Base-by-base conservation (phyloP, 2,888 invertebrate genomes). In the Pardosa pseudoannulata region DNA sequence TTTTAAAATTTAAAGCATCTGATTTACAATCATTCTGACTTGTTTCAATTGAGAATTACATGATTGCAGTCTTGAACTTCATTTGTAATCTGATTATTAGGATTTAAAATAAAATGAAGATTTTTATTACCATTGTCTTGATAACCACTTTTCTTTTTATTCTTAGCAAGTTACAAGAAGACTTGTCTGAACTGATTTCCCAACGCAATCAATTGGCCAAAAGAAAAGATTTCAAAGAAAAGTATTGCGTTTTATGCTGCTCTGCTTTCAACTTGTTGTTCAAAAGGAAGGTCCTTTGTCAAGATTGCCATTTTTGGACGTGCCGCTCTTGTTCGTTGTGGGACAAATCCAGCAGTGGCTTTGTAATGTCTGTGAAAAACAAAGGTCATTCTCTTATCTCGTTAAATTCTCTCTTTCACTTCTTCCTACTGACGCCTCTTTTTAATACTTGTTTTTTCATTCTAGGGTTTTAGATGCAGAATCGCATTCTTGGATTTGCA, bases 271-370 rank as follows among this genome's bases (percentile, higher is more conserved):
- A 91, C 39, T 89, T 91, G 70, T 89, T 91, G 23, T 91, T 91
- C 87, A 91, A 91, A 80, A 90, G 91, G n/a, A 90, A 90, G 73
- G 90, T 90, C 72, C 83, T 89, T 7, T 92, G 92, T 88, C 83
- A 88, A 36, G 76, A 79, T 16, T 92, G 92, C 88, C 82, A 90
- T 1, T 90, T 90, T 56, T 90, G 89, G 86, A 90, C 92, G 71
- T 92, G 92, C 89, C 90, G 91, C 72, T 89, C 89, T 23, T 92
- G 92, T 88, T 89, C 90, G 11, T 73, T 86, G 27, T 91, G 90
- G 79, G 89, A 90, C 46, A 86, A 89, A 5, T 87, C 89, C 16
- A 91, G 70, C 89, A 89, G 0, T 91, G 91, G 88, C 87, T 90
- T 36, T 92, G 92, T 88, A 89, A 89, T 41, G 90, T 90, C 36